A percentile compares a stretch with the other conserved stretches of the same genome.
These are phyloP conservation scores for Gopherus evgoodei DNA, from an alignment of 2,113 vertebrate genomes.

Conservation along the genomic window DNA sequence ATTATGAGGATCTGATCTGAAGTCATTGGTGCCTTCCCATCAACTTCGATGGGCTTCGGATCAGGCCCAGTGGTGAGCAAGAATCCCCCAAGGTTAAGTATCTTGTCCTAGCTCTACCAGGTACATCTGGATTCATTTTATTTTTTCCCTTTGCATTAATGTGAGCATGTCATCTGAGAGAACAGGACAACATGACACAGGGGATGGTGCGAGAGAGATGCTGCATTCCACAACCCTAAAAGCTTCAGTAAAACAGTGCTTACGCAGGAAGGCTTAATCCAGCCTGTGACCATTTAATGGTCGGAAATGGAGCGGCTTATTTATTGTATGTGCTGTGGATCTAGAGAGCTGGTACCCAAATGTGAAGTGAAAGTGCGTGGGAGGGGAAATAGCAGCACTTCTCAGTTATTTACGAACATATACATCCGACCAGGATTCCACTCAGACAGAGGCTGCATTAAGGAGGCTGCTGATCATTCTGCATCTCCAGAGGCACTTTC, in stretches of 20 bases:
- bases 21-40: not conserved
- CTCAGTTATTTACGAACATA: constrained; percentile 45
- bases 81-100: not conserved
- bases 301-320: constrained; percentile 43
- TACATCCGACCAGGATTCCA: not conserved
- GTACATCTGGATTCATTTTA: not conserved
- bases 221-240: not conserved
- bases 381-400: constrained; percentile 79
- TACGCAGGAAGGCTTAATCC: not conserved
- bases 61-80: not conserved
- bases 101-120: not conserved
- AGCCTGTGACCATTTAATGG: fast-evolving
- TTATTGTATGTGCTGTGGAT: constrained; percentile 68
- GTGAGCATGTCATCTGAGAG: not conserved
- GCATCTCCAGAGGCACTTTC: not conserved
- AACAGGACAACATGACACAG: not conserved
- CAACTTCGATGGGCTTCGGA: not conserved
- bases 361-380: constrained; percentile 83
- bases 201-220: not conserved
- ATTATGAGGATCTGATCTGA: not conserved
- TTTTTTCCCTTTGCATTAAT: not conserved
- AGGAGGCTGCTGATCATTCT: not conserved
- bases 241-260: not conserved
- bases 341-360: constrained; percentile 71
- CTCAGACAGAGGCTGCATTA: not conserved